Evolutionary conservation across 2,888 invertebrate species (phyloP).

Genomic region (Portevinia maculata): DNA sequence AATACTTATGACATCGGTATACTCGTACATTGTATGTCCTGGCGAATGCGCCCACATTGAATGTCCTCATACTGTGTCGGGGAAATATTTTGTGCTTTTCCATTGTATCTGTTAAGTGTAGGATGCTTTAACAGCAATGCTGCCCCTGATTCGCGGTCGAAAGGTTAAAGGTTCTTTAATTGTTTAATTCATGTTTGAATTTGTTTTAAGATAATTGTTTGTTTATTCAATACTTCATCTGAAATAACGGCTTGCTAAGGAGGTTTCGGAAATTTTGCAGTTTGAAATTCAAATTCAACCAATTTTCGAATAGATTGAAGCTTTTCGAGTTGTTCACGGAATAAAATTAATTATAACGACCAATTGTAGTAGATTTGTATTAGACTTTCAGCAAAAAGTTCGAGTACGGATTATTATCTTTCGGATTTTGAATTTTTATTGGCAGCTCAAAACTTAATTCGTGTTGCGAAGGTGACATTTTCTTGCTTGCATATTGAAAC

Average conservation of each 20-base stretch:
- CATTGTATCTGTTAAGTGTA: constrained; percentile 2
- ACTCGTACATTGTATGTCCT: constrained; percentile 16
- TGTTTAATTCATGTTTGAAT: background rate
- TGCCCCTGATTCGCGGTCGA: constrained; percentile 26
- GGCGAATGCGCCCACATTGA: constrained; percentile 57
- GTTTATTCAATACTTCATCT: background rate
- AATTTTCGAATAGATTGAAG: too few species aligned
- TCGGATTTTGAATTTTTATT: too few species aligned
- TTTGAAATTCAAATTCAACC: background rate
- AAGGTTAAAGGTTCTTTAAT: constrained; percentile 60
- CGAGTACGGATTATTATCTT: too few species aligned
- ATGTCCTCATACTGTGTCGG: constrained; percentile 69
- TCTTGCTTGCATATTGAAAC: too few species aligned
- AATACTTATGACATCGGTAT: constrained; percentile 46
- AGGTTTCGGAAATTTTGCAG: constrained; percentile 32
- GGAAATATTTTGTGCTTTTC: constrained; percentile 32
- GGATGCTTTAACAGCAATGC: constrained; percentile 20
- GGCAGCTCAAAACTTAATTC: too few species aligned
- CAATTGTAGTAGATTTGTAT: too few species aligned
- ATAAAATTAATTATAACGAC: too few species aligned
- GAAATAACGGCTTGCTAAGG: background rate
- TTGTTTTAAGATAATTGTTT: background rate
- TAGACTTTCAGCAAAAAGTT: too few species aligned
- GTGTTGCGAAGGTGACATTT: too few species aligned
- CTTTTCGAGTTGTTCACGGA: too few species aligned